Conservation (phyloP, 2,797 vertebrate genomes). For the Poeciliopsis gracilis region DNA sequence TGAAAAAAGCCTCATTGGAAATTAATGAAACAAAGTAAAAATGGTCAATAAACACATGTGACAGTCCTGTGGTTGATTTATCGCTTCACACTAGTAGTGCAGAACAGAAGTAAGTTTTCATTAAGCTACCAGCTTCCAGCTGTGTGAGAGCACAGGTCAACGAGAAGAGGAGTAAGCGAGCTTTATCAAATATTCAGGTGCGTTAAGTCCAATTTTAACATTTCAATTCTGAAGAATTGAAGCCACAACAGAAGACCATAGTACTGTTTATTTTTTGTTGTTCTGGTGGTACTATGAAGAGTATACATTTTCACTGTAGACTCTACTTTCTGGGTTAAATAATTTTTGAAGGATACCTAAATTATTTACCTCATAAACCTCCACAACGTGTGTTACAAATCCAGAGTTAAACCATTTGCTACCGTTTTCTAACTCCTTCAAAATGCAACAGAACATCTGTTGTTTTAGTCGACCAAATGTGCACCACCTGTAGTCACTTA, state of each 20-base stretch:
- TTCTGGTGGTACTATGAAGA: not conserved
- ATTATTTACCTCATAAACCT: not conserved
- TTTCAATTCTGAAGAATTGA: constrained; percentile 34
- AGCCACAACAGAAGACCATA: constrained; percentile 36
- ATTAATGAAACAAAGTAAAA: constrained; percentile 72
- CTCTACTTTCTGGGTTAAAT: not conserved
- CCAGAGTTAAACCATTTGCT: not conserved
- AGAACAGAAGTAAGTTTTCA: constrained; percentile 46
- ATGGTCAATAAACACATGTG: constrained; percentile 71
- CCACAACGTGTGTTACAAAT: not conserved
- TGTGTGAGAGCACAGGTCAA: constrained; percentile 32
- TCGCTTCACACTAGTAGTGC: constrained; percentile 28
- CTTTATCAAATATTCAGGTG: constrained; percentile 72
- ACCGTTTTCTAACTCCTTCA: not conserved
- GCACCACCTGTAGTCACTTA: not conserved
- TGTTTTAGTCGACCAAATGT: not conserved
- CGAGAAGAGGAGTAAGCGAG: constrained; percentile 36
- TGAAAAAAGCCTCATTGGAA: constrained; percentile 70
- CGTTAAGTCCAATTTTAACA: constrained; percentile 49
- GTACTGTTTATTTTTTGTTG: not conserved
- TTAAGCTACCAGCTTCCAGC: constrained; percentile 49
- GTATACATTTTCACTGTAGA: not conserved
- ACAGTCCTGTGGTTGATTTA: constrained; percentile 66
- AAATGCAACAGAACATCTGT: not conserved
- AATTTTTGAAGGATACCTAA: not conserved